Percentiles rank a stretch among this genome's conserved stretches.
phyloP scores from a whole-genome alignment of 2,113 vertebrate species.

The Sebastes schlegelii region DNA sequence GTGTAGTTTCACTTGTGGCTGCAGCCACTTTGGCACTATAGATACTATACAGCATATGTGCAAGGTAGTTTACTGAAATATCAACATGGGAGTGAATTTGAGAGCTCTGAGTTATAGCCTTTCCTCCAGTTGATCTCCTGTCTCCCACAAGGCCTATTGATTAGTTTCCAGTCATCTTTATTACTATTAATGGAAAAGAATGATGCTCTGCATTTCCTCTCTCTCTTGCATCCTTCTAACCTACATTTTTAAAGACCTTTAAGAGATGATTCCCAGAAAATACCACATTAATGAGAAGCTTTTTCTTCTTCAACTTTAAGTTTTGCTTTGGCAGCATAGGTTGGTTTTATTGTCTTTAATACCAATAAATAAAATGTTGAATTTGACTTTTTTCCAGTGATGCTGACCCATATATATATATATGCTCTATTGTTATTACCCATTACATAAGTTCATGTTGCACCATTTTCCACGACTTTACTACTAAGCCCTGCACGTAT shows the following conservation, averaged over 20 bases:
- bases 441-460: conserved; percentile 36
- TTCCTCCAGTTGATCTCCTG: no score
- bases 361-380: not conserved
- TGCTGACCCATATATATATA: conserved; percentile 42
- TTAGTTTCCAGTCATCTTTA: conserved; percentile 9
- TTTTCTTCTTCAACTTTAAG: not conserved
- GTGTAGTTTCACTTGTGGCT: conserved; percentile 72
- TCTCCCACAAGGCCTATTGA: not conserved
- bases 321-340: not conserved
- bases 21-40: conserved; percentile 50
- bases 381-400: not conserved
- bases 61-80: not conserved
- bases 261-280: not conserved
- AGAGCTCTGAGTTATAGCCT: no score
- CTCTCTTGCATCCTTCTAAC: not conserved
- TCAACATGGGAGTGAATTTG: not conserved
- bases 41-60: not conserved
- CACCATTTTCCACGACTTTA: no score
- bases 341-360: not conserved
- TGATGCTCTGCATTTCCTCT: not conserved
- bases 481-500: no score
- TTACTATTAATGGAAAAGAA: not conserved
- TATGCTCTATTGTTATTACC: not conserved
- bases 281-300: not conserved
- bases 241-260: not conserved